Percentiles rank a stretch among this genome's conserved stretches.
phyloP scores from a whole-genome alignment of 2,888 invertebrate genomes.

The Eremobia ochroleuca region DNA sequence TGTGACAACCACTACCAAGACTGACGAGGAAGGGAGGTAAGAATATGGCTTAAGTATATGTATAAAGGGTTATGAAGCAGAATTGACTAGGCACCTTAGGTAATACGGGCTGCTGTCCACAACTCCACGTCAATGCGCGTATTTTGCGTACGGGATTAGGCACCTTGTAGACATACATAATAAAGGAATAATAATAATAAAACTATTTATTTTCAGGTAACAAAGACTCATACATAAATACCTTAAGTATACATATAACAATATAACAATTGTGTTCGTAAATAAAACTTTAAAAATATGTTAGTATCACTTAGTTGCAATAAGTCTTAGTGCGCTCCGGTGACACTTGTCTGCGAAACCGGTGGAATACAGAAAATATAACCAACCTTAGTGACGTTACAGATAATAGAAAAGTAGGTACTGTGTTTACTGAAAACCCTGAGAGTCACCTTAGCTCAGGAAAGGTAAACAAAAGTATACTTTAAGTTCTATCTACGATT shows the following conservation, averaged over 20 bases:
- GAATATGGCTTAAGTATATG: slow-evolving; percentile 37
- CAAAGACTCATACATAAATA: too few species aligned
- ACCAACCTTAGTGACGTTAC: background rate
- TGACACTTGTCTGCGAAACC: too few species aligned
- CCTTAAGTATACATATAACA: too few species aligned
- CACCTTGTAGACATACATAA: background rate
- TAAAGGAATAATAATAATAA: background rate
- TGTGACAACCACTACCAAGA: slow-evolving; percentile 66
- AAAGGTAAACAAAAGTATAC: background rate
- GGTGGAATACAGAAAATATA: background rate
- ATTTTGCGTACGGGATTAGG: too few species aligned
- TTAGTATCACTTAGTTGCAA: too few species aligned
- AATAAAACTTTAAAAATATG: too few species aligned
- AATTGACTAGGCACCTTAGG: background rate
- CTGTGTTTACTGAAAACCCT: background rate
- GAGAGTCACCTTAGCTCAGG: background rate
- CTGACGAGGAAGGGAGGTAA: slow-evolving; percentile 68
- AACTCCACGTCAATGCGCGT: too few species aligned
- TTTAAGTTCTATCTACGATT: background rate
- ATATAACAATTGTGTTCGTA: too few species aligned
- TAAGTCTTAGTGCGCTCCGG: too few species aligned
- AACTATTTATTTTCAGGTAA: too few species aligned
- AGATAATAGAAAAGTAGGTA: background rate
- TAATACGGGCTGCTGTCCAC: too few species aligned
- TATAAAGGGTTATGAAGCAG: background rate